A percentile compares a stretch with the other conserved stretches of the same genome.
These are phyloP conservation scores for Nannoperca australis DNA, from an alignment of 2,797 vertebrate species.

Conservation along the genomic window DNA sequence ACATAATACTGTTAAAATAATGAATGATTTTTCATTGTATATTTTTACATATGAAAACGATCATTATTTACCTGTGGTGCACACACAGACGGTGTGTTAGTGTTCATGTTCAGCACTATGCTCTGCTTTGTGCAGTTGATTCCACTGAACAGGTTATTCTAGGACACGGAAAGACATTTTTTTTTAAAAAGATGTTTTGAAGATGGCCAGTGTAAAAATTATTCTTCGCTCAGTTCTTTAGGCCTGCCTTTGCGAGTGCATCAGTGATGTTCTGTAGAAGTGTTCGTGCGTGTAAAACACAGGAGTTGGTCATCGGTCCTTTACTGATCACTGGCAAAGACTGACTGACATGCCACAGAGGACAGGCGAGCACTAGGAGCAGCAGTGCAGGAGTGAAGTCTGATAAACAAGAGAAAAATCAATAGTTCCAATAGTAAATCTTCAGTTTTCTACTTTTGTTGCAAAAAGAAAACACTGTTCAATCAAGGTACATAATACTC, in stretches of 20 bases:
- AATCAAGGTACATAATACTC: conserved; percentile 59
- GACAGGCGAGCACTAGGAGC: conserved; percentile 57
- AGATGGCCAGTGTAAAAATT: not conserved
- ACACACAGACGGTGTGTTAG: conserved; percentile 70
- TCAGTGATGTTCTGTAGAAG: conserved; percentile 73
- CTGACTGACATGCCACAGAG: conserved; percentile 50
- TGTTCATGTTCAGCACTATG: conserved; percentile 65
- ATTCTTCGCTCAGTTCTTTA: not conserved
- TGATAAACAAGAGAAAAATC: conserved; percentile 24
- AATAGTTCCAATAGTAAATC: not conserved
- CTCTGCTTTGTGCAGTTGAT: conserved; percentile 75
- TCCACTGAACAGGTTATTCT: conserved; percentile 78
- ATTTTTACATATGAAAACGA: not conserved
- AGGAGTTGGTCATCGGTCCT: conserved; percentile 37
- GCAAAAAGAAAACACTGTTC: not conserved
- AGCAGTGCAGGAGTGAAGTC: conserved; percentile 58
- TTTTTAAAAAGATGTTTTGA: not conserved
- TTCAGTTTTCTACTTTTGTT: not conserved
- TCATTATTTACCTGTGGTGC: conserved; percentile 67
- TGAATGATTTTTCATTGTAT: not conserved
- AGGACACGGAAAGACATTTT: not conserved
- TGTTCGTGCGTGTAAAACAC: conserved; percentile 48
- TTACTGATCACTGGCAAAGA: conserved; percentile 51
- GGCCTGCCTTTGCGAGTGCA: conserved; percentile 58
- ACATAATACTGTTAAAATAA: not conserved